Conservation (phyloP, 2,797 vertebrate species). For the Dermochelys coriacea region DNA sequence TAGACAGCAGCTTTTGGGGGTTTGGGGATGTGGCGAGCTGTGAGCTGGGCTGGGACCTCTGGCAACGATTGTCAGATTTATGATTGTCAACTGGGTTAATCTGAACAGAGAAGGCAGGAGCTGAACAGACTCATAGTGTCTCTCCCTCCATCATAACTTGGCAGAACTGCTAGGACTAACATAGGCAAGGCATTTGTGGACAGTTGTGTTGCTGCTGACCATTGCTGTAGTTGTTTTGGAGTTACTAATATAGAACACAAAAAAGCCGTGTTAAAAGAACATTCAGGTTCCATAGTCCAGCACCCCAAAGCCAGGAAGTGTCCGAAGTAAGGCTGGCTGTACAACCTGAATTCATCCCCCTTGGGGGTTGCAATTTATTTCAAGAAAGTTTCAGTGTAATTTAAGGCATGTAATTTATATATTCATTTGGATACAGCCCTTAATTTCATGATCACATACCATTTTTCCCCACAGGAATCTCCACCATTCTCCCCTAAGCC, state of each 20-base stretch:
- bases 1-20: not conserved
- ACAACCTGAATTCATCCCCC: not conserved
- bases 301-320: not conserved
- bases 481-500: not conserved
- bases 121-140: not conserved
- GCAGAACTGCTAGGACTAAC: not conserved
- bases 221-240: not conserved
- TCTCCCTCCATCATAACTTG: not conserved
- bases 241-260: not conserved
- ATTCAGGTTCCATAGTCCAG: not conserved
- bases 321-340: not conserved
- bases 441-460: not conserved
- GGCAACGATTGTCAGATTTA: not conserved
- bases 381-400: not conserved
- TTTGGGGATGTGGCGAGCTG: not conserved
- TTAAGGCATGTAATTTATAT: not conserved
- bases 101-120: not conserved
- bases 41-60: not conserved
- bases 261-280: not conserved
- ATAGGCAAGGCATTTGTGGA: not conserved
- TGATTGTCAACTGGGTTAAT: not conserved
- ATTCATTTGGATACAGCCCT: not conserved
- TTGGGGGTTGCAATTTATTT: not conserved
- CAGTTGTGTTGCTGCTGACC: not conserved
- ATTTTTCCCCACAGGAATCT: not conserved